These are phyloP conservation scores for Apoderus coryli DNA, from an alignment of 2,888 invertebrate species.

Conservation along the genomic window DNA sequence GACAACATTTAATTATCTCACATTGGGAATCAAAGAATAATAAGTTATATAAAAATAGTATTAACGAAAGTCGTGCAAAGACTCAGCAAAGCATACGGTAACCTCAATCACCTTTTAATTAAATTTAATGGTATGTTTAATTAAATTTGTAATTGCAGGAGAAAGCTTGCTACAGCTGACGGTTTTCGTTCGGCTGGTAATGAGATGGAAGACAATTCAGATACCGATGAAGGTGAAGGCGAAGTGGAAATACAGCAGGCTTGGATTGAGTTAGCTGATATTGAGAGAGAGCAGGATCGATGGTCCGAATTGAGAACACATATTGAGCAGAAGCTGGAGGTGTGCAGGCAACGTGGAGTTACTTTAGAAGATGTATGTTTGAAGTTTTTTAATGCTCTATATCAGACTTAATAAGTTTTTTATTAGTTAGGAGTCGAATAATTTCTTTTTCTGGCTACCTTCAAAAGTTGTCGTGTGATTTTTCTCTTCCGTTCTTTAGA, in stretches of 20 bases:
- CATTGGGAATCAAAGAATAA: constrained; percentile 82
- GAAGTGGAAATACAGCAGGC: constrained; percentile 64
- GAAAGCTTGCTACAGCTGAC: constrained; percentile 24
- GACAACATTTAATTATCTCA: constrained; percentile 75
- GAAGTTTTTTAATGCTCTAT: neutral
- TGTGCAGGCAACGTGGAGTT: constrained; percentile 62
- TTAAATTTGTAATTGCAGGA: constrained; percentile 16
- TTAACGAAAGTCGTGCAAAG: constrained; percentile 41
- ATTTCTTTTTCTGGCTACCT: neutral
- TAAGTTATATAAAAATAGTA: constrained; percentile 47
- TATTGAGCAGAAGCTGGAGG: constrained; percentile 69
- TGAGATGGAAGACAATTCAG: constrained; percentile 25
- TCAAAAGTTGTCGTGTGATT: too few relatives aligned
- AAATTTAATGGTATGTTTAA: neutral
- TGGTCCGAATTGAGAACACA: constrained; percentile 61
- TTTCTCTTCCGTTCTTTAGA: too few relatives aligned
- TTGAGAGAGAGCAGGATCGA: constrained; percentile 73
- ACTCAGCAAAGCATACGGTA: constrained; percentile 48
- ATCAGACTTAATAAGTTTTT: neutral
- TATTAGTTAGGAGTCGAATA: neutral
- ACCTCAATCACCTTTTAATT: neutral
- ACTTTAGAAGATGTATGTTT: constrained; percentile 67
- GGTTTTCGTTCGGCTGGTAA: constrained; percentile 30
- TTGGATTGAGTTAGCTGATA: constrained; percentile 69
- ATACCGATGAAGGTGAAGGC: constrained; percentile 35